Base-by-base conservation (phyloP, 1,140 invertebrate genomes). In the Chrysomallon squamiferum region DNA sequence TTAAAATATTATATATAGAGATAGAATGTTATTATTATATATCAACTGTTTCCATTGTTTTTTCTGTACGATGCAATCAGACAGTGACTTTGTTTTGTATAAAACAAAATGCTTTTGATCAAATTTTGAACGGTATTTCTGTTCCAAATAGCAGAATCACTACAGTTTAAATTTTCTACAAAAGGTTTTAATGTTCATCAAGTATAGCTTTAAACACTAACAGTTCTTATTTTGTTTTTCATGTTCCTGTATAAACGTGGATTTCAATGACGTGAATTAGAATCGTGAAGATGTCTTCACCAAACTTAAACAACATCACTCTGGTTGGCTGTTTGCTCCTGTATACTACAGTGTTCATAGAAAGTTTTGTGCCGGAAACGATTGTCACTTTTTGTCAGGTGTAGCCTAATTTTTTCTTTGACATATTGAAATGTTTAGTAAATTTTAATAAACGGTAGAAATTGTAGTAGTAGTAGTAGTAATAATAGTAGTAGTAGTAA, bases 241-340 rank as follows among this genome's bases (percentile, higher is more conserved):
- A 50, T 50, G 11, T 2, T 18, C 3, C 22, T 20, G 25, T 27
- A 15, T 54, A 22, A 18, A 27, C n/a, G 50, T 54, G 9, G 9
- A 50, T 20, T 27, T 15, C 9, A 11, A 20, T 54, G n/a, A 2
- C 50, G 15, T 38, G 5, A 38, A 38, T 38, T 32, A 96, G 95
- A 83, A 96, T 98, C 84, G 98, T 99, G 76, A 98, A 98, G 88
- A 98, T 98, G 96, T 97, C 95, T 3, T 96, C 94, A 78, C 96
- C 96, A 0, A 94, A 98, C 86, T 87, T 98, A 70, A 99, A 99
- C 87, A 99, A 98, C 86, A 87, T 98, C 38, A 98, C 98, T 75
- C 97, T 99, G 77, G 90, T 97, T 63, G 96, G 96, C 52, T 97
- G 95, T 78, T 95, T 98, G 88, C 88, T 97, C 58, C 96, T 95